These are phyloP conservation scores for Phanerotoma sp. DNA, from an alignment of 2,888 invertebrate species.

Conservation along the genomic window DNA sequence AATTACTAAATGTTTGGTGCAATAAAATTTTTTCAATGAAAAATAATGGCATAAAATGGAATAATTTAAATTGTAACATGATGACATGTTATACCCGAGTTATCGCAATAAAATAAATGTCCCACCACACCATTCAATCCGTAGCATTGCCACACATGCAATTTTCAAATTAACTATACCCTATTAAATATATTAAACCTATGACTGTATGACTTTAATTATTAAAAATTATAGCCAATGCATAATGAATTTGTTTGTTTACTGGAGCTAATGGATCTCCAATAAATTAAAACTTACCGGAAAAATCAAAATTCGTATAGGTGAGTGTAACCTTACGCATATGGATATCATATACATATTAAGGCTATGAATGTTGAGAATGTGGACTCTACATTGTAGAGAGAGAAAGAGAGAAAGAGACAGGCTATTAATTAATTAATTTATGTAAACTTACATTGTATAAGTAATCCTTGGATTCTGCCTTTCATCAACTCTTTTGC, in stretches of 20 bases:
- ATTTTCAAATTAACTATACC: constrained; percentile 42
- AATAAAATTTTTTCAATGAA: too few relatives aligned
- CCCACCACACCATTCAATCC: constrained; percentile 50
- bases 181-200: constrained; percentile 29
- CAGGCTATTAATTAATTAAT: constrained; percentile 21
- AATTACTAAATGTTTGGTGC: too few relatives aligned
- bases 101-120: constrained; percentile 12
- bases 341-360: constrained; percentile 21
- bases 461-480: constrained; percentile 80
- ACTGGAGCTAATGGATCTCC: too few relatives aligned
- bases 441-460: constrained; percentile 80
- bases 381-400: constrained; percentile 4
- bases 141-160: constrained; percentile 53
- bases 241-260: neutral
- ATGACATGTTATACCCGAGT: neutral
- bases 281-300: constrained; percentile 9
- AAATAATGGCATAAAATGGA: neutral
- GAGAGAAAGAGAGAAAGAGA: constrained; percentile 31
- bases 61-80: too few relatives aligned
- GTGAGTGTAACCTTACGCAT: constrained; percentile 16
- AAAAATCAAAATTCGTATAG: constrained; percentile 11
- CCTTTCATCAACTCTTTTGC: constrained; percentile 83
- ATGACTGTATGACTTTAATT: constrained; percentile 4
- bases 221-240: constrained; percentile 1
- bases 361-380: constrained; percentile 21